Conservation (phyloP, 1,140 invertebrate species). For the Drosophila nigromelanica region DNA sequence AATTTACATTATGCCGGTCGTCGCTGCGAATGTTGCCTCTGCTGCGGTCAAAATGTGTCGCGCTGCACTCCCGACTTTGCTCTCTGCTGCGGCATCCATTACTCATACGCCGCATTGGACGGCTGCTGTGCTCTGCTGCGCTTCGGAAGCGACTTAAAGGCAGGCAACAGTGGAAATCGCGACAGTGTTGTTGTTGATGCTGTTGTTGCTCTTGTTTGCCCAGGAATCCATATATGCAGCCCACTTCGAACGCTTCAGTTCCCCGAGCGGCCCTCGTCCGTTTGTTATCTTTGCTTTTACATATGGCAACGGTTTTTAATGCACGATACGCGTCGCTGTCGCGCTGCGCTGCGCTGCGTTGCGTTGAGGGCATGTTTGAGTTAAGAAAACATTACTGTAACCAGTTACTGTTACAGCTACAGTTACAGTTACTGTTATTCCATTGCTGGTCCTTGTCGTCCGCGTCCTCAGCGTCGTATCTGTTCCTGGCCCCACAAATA, state of each 20-base stretch:
- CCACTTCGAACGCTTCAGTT: not conserved
- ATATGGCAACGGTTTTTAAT: constrained; percentile 82
- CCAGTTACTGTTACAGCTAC: constrained; percentile 61
- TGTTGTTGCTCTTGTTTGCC: not conserved
- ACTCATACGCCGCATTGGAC: constrained; percentile 46
- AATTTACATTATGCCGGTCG: constrained; percentile 45
- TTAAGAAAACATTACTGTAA: constrained; percentile 76
- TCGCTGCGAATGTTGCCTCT: constrained; percentile 3
- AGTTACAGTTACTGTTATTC: constrained; percentile 25
- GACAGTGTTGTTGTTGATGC: constrained; percentile 27
- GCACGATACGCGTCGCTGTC: constrained; percentile 53
- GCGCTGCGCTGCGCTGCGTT: not conserved
- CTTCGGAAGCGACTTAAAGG: constrained; percentile 40
- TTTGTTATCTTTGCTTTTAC: constrained; percentile 79
- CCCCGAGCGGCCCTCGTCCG: constrained; percentile 3
- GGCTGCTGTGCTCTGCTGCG: constrained; percentile 4
- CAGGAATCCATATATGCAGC: constrained; percentile 3
- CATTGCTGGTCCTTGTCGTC: constrained; percentile 23
- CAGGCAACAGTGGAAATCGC: constrained; percentile 33
- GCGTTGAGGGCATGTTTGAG: constrained; percentile 73
- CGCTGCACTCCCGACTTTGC: not conserved
- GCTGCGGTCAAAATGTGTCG: constrained; percentile 45
- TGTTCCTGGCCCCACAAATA: constrained; percentile 46
- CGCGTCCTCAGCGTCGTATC: constrained; percentile 38
- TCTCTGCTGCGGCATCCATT: constrained; percentile 33